Conservation (phyloP, 2,113 vertebrate species). For the Podocnemis expansa region DNA sequence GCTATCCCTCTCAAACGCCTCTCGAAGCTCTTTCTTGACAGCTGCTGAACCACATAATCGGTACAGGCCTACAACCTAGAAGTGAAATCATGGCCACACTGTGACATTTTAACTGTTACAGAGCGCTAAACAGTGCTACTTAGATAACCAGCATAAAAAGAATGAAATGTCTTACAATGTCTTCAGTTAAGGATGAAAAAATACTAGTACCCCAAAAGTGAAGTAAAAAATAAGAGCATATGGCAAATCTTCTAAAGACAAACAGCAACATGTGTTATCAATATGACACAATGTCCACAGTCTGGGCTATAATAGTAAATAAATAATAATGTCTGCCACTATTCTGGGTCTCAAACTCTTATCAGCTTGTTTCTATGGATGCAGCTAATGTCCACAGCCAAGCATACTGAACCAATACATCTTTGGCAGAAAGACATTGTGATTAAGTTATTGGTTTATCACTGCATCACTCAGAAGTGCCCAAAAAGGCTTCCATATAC, state of each 20-base stretch:
- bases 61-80: constrained; percentile 96
- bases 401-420: accelerated
- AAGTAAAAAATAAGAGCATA: neutral
- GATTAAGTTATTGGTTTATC: neutral
- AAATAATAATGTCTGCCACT: accelerated
- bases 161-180: neutral
- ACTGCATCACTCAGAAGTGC: neutral
- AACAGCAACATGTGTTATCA: accelerated
- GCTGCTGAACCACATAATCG: constrained; percentile 95
- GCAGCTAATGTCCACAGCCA: neutral
- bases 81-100: constrained; percentile 23
- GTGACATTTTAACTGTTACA: neutral
- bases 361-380: neutral
- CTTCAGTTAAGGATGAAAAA: neutral
- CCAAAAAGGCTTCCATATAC: neutral
- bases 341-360: neutral
- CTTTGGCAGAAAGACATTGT: accelerated
- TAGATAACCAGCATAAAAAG: neutral
- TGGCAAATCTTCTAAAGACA: accelerated
- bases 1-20: constrained; percentile 95
- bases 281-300: neutral
- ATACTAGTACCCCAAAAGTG: accelerated
- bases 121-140: neutral
- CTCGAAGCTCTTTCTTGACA: constrained; percentile 96
- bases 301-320: accelerated